phyloP scores from a whole-genome alignment of 2,888 invertebrate genomes.

The Carpatolechia fugitivella region DNA sequence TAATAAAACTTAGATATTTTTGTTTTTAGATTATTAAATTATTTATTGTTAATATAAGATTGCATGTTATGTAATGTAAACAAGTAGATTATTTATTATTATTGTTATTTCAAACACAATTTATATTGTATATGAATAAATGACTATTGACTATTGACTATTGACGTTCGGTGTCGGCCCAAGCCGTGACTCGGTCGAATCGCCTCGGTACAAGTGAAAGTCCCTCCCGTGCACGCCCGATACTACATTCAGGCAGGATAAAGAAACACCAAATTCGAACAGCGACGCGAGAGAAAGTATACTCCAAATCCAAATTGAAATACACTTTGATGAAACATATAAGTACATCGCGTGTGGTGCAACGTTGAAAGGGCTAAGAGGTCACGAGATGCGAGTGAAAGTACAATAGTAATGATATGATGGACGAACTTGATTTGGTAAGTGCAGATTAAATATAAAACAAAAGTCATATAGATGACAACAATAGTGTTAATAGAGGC shows the following conservation, averaged over 20 bases:
- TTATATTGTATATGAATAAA: too few relatives aligned
- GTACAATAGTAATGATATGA: neutral
- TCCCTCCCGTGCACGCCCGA: conserved; percentile 1
- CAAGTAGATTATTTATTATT: too few relatives aligned
- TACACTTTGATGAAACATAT: neutral
- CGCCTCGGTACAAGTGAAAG: conserved; percentile 6
- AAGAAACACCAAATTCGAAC: conserved; percentile 5
- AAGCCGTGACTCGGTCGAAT: neutral
- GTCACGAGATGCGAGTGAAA: conserved; percentile 8
- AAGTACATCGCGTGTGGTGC: neutral
- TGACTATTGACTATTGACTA: neutral
- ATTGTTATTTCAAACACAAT: too few relatives aligned
- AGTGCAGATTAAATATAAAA: too few relatives aligned
- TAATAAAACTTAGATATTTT: too few relatives aligned
- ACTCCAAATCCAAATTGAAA: neutral
- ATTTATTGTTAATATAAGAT: too few relatives aligned
- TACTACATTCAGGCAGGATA: neutral
- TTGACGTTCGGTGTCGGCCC: neutral
- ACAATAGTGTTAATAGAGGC: too few relatives aligned
- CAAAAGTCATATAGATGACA: too few relatives aligned
- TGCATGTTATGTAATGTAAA: too few relatives aligned
- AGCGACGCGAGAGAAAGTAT: neutral
- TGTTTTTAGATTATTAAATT: too few relatives aligned
- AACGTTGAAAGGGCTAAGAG: conserved; percentile 5
- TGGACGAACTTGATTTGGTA: neutral